phyloP scores from a whole-genome alignment of 2,888 invertebrate species.

The Encarsia formosa region DNA sequence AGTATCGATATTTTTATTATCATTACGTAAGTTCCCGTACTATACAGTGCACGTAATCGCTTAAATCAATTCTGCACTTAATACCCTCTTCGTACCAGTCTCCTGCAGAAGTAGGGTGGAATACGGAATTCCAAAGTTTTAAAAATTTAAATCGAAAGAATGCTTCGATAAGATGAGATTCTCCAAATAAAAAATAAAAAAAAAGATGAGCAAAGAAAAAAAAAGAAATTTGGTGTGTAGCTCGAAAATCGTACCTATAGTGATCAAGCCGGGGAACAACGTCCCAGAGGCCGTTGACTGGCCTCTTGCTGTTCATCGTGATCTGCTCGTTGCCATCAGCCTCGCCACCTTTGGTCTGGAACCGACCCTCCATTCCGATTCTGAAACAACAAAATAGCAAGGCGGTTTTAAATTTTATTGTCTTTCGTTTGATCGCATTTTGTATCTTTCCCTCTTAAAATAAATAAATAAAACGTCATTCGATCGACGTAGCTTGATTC shows the following conservation, averaged over 20 bases:
- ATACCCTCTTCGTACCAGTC: no score
- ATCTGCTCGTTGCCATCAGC: constrained; percentile 37
- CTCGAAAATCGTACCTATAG: constrained; percentile 44
- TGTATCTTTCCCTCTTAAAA: neutral
- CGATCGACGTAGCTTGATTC: no score
- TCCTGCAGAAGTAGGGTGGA: no score
- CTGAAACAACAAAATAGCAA: constrained; percentile 31
- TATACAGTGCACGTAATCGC: no score
- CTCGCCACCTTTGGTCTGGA: constrained; percentile 36
- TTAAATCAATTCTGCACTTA: no score
- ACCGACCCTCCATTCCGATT: constrained; percentile 39
- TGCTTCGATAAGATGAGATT: neutral
- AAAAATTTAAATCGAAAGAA: no score
- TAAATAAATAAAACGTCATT: neutral
- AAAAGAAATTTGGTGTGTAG: no score
- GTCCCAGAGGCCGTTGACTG: constrained; percentile 48
- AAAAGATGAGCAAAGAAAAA: neutral
- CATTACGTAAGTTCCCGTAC: no score
- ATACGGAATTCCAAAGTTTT: no score
- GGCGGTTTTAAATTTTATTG: neutral
- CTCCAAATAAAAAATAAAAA: no score
- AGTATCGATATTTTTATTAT: no score
- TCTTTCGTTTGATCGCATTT: neutral
- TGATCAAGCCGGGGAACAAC: constrained; percentile 48
- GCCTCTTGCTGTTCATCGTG: constrained; percentile 40